These are phyloP conservation scores for Schizothorax lantsangensis DNA, from an alignment of 2,797 vertebrate species.

Conservation along the genomic window DNA sequence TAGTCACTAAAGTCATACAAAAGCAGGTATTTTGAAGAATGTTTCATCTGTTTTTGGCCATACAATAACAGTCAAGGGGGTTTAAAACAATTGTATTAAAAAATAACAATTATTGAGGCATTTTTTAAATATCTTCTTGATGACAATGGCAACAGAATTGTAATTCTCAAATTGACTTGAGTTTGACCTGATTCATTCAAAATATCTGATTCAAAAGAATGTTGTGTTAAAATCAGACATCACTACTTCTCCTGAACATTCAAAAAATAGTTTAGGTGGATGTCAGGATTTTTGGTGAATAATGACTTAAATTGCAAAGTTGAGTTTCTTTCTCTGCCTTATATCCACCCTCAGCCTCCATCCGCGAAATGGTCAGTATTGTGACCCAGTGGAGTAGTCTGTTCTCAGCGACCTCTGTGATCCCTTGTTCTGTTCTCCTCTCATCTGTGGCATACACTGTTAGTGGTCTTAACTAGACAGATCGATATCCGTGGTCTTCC, in stretches of 20 bases:
- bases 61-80: background rate
- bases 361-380: constrained; percentile 9
- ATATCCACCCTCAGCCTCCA: background rate
- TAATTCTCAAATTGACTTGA: no score
- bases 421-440: constrained; percentile 20
- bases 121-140: no score
- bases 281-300: background rate
- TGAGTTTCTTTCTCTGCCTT: background rate
- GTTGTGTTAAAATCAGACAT: no score
- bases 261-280: background rate
- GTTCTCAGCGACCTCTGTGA: constrained; percentile 22
- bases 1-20: background rate
- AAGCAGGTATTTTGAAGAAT: background rate
- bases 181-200: no score
- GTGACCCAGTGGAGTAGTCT: constrained; percentile 18
- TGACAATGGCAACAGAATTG: no score
- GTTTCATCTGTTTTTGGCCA: background rate
- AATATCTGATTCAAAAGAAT: no score
- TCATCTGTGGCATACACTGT: constrained; percentile 42
- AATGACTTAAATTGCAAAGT: background rate
- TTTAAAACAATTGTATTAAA: no score
- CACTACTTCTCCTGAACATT: background rate
- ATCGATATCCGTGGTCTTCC: constrained; percentile 43
- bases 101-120: no score
- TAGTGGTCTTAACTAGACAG: constrained; percentile 53